A percentile compares a stretch with the other conserved stretches of the same genome.
These are phyloP conservation scores for Ctenopoma kingsleyae DNA, from an alignment of 2,797 vertebrate genomes.

Conservation along the genomic window DNA sequence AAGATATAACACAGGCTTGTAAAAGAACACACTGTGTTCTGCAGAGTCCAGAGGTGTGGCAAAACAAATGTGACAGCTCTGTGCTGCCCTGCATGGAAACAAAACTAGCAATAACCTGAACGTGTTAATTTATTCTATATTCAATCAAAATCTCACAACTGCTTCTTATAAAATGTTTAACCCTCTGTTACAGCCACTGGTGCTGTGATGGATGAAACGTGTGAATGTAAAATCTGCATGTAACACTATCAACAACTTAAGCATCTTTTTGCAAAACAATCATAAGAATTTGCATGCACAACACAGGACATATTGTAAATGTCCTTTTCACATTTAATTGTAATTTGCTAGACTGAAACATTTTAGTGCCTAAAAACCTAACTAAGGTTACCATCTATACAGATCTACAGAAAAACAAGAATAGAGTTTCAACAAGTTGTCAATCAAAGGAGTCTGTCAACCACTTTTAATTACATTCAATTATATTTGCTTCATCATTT, in stretches of 20 bases:
- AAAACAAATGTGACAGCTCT: constrained; percentile 23
- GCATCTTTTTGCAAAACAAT: too few relatives aligned
- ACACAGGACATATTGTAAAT: too few relatives aligned
- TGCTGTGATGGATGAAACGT: background rate
- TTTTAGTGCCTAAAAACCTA: too few relatives aligned
- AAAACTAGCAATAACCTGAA: constrained; percentile 11
- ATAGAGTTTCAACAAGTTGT: too few relatives aligned
- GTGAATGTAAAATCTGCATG: background rate
- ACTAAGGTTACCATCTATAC: too few relatives aligned
- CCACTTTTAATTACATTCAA: too few relatives aligned
- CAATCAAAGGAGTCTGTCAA: too few relatives aligned
- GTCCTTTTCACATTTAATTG: too few relatives aligned
- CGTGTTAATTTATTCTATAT: constrained; percentile 16
- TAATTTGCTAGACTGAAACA: too few relatives aligned
- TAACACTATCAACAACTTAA: background rate
- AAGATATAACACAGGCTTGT: constrained; percentile 35
- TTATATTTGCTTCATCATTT: background rate
- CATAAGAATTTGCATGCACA: too few relatives aligned
- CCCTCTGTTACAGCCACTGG: background rate
- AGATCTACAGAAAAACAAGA: too few relatives aligned
- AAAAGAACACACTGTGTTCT: constrained; percentile 32
- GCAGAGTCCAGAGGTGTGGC: constrained; percentile 27
- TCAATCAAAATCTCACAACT: constrained; percentile 1
- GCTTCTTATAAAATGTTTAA: background rate
- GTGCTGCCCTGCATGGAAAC: constrained; percentile 19